Percentiles rank a stretch among this genome's conserved stretches.
Conservation (phyloP, 2,113 vertebrate genomes). For the Esox niger region DNA sequence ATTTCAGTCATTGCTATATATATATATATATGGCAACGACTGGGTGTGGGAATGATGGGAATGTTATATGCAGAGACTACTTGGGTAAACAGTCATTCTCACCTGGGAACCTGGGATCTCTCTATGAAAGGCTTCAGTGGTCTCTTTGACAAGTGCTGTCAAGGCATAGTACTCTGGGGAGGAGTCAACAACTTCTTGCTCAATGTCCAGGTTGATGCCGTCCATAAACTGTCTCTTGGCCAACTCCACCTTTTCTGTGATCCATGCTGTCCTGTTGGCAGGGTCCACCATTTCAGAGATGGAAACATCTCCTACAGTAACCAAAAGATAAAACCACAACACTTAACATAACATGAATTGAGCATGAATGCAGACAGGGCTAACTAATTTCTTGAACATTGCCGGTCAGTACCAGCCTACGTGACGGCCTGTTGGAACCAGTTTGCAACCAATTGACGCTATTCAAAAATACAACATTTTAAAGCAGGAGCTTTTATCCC, state of each 20-base stretch:
- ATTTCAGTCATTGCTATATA: too few species aligned
- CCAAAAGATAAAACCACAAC: not conserved
- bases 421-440: too few species aligned
- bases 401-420: too few species aligned
- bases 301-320: slow-evolving; percentile 79
- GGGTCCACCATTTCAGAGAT: slow-evolving; percentile 78
- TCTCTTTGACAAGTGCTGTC: slow-evolving; percentile 87
- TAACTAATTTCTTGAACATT: too few species aligned
- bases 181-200: slow-evolving; percentile 76
- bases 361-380: too few species aligned
- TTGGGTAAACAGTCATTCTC: slow-evolving; percentile 2
- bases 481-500: too few species aligned
- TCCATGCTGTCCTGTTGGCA: slow-evolving; percentile 82
- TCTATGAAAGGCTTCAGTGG: slow-evolving; percentile 84
- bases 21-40: too few species aligned
- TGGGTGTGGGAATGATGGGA: too few species aligned
- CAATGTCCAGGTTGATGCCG: slow-evolving; percentile 95
- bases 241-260: slow-evolving; percentile 78
- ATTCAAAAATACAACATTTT: too few species aligned
- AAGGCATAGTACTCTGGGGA: slow-evolving; percentile 84
- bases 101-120: slow-evolving; percentile 95
- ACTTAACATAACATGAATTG: not conserved
- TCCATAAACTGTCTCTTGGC: slow-evolving; percentile 92
- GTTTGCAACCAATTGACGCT: too few species aligned
- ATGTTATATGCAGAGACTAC: too few species aligned